Percentiles rank a stretch among this genome's conserved stretches.
These are phyloP conservation scores for Eriocheir sinensis DNA, from an alignment of 1,140 invertebrate species.

Conservation along the genomic window DNA sequence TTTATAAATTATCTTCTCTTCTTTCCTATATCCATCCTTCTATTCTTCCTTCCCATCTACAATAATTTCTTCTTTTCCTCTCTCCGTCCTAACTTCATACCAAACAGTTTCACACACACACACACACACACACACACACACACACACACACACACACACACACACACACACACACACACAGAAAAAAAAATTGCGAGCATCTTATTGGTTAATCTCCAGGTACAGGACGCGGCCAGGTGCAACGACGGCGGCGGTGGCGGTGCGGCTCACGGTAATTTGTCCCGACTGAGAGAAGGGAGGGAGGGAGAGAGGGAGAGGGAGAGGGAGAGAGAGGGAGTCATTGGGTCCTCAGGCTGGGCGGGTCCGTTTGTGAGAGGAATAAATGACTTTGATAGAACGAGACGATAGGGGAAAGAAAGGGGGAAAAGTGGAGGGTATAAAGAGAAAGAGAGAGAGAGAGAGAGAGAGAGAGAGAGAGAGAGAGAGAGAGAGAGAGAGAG, in stretches of 20 bases:
- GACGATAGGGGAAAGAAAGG: too few relatives aligned
- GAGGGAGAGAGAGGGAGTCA: too few relatives aligned
- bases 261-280: not conserved
- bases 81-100: not conserved
- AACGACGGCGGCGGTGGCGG: not conserved
- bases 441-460: constrained; percentile 21
- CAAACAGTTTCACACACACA: not conserved
- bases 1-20: not conserved
- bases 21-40: not conserved
- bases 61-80: not conserved
- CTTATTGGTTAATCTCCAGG: constrained; percentile 24
- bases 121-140: not conserved
- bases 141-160: too few relatives aligned
- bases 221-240: not conserved
- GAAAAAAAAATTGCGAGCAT: not conserved
- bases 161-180: not conserved
- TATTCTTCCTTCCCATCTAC: not conserved
- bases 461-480: constrained; percentile 20
- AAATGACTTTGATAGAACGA: too few relatives aligned
- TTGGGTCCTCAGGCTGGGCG: too few relatives aligned
- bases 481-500: constrained; percentile 22
- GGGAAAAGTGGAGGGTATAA: too few relatives aligned
- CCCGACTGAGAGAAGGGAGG: not conserved
- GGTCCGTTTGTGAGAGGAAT: too few relatives aligned
- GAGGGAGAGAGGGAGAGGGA: too few relatives aligned